Evolutionary conservation across 2,888 invertebrate species (phyloP).

Genomic region (Orthonychiurus folsomi): DNA sequence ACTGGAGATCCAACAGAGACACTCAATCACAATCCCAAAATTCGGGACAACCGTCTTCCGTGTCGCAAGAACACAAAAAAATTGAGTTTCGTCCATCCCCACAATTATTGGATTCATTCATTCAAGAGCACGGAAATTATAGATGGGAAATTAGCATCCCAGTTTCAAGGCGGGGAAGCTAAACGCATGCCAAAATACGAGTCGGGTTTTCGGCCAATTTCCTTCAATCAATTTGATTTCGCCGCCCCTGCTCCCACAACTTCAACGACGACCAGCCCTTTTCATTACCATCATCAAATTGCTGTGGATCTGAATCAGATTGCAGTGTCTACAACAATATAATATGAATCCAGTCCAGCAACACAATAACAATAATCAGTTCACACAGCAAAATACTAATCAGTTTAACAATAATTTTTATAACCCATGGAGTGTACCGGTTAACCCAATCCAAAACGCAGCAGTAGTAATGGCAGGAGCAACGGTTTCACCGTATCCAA

Average conservation of each 20-base stretch:
- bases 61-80: not conserved
- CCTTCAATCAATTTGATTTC: slow-evolving; percentile 26
- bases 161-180: slow-evolving; percentile 22
- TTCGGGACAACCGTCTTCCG: not conserved
- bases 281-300: too few relatives aligned
- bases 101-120: slow-evolving; percentile 11
- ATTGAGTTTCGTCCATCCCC: slow-evolving; percentile 35
- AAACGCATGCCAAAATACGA: slow-evolving; percentile 29
- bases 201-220: slow-evolving; percentile 36
- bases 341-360: slow-evolving; percentile 7
- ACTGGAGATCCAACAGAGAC: not conserved
- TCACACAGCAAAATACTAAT: slow-evolving; percentile 15
- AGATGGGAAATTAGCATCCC: slow-evolving; percentile 18
- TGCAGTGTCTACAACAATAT: too few relatives aligned
- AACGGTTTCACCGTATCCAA: not conserved
- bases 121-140: not conserved
- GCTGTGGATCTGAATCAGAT: too few relatives aligned
- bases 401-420: slow-evolving; percentile 18
- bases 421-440: slow-evolving; percentile 20
- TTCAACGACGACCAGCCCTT: not conserved
- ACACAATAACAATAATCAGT: not conserved
- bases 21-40: not conserved
- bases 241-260: slow-evolving; percentile 7
- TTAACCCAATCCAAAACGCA: slow-evolving; percentile 1
- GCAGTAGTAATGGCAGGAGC: not conserved